Conservation (phyloP, 2,113 vertebrate genomes). For the Nansenia antarctica region DNA sequence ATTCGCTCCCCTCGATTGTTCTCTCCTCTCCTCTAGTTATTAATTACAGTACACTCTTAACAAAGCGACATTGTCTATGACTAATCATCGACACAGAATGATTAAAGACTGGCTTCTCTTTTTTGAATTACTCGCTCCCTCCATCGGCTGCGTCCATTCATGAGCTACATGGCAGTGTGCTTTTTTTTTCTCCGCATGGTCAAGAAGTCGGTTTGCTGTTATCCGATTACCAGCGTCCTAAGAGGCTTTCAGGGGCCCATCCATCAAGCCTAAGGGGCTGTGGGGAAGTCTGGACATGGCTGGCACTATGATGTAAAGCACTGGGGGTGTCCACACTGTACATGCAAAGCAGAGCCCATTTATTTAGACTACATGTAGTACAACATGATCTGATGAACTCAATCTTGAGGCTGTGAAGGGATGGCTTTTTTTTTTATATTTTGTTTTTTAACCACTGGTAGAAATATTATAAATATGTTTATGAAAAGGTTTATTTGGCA, state of each 20-base stretch:
- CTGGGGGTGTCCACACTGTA: slow-evolving; percentile 36
- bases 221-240: slow-evolving; percentile 63
- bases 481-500: too few relatives aligned
- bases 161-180: slow-evolving; percentile 36
- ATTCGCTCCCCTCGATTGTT: slow-evolving; percentile 65
- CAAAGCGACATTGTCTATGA: slow-evolving; percentile 75
- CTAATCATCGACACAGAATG: slow-evolving; percentile 73
- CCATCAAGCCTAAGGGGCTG: slow-evolving; percentile 65
- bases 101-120: slow-evolving; percentile 68
- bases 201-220: slow-evolving; percentile 64
- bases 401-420: neutral
- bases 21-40: slow-evolving; percentile 64
- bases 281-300: slow-evolving; percentile 45
- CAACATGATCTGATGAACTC: neutral
- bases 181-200: slow-evolving; percentile 26
- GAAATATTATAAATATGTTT: too few relatives aligned
- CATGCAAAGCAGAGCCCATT: slow-evolving; percentile 38
- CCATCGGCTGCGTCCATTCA: slow-evolving; percentile 48
- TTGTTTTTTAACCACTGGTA: too few relatives aligned
- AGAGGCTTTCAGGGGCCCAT: slow-evolving; percentile 65
- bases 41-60: slow-evolving; percentile 73
- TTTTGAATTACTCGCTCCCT: slow-evolving; percentile 53
- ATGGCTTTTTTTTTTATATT: neutral
- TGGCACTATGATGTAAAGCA: slow-evolving; percentile 41
- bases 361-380: slow-evolving; percentile 24